These are phyloP conservation scores for Julus scanicus DNA, from an alignment of 2,888 invertebrate species.

Conservation along the genomic window DNA sequence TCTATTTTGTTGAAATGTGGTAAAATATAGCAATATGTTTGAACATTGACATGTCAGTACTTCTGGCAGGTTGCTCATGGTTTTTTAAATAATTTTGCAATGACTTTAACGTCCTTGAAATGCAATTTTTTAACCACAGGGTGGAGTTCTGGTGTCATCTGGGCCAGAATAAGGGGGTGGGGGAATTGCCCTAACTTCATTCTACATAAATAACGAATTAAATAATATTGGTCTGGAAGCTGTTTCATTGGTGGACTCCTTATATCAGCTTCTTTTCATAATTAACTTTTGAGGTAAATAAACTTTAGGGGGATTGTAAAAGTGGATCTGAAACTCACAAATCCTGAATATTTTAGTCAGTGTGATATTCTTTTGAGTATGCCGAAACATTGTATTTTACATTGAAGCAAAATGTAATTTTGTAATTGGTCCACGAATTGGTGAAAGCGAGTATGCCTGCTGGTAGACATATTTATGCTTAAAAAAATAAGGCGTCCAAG, in stretches of 20 bases:
- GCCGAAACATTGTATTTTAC: constrained; percentile 10
- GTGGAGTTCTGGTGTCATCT: constrained; percentile 22
- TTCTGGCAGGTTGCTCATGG: not conserved
- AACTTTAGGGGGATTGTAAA: not conserved
- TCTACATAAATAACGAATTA: constrained; percentile 28
- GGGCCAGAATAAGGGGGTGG: not conserved
- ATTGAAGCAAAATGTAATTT: constrained; percentile 31
- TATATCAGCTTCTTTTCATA: constrained; percentile 25
- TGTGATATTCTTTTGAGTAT: constrained; percentile 17
- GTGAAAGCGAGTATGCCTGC: not conserved
- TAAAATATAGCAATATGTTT: too few relatives aligned
- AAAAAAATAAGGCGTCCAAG: not conserved
- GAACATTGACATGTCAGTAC: too few relatives aligned
- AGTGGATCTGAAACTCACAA: not conserved
- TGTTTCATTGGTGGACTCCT: not conserved
- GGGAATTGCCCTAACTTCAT: not conserved
- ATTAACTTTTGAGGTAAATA: constrained; percentile 29
- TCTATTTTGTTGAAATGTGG: too few relatives aligned
- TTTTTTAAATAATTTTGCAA: not conserved
- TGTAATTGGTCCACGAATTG: constrained; percentile 1
- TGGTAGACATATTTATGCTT: not conserved
- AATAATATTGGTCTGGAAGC: not conserved
- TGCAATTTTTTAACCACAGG: not conserved
- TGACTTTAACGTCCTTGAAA: constrained; percentile 20
- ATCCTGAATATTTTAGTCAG: not conserved